phyloP scores from a whole-genome alignment of 2,888 invertebrate species.

The Aphodius granarius region DNA sequence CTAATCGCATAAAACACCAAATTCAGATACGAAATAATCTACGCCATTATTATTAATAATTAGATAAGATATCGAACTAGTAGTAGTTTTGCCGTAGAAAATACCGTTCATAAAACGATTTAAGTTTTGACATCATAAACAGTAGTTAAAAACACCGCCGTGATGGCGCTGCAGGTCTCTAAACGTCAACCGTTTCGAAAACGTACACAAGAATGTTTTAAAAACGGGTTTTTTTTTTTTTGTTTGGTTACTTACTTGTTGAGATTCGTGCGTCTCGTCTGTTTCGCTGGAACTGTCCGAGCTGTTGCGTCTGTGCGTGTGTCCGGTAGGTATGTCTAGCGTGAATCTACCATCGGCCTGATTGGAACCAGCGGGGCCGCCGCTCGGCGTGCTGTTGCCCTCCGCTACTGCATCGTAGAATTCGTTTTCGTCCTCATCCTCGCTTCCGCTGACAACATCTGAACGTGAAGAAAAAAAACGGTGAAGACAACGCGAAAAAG shows the following conservation, averaged over 20 bases:
- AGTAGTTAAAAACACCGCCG: too few species aligned
- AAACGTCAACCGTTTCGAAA: too few species aligned
- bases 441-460: slow-evolving; percentile 58
- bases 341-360: slow-evolving; percentile 58
- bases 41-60: not conserved
- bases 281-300: slow-evolving; percentile 59
- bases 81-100: too few species aligned
- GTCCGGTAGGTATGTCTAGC: slow-evolving; percentile 64
- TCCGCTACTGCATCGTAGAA: slow-evolving; percentile 64
- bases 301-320: slow-evolving; percentile 48
- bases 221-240: not conserved
- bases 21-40: not conserved
- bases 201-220: too few species aligned
- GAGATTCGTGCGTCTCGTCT: slow-evolving; percentile 55
- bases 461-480: slow-evolving; percentile 30
- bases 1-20: not conserved
- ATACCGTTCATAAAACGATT: too few species aligned
- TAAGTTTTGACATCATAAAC: too few species aligned
- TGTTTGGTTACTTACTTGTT: slow-evolving; percentile 46
- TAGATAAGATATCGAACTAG: too few species aligned
- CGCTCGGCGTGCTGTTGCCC: slow-evolving; percentile 29
- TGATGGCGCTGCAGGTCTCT: too few species aligned
- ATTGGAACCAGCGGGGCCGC: slow-evolving; percentile 34
- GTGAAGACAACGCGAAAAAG: not conserved
- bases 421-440: slow-evolving; percentile 76